phyloP scores from a whole-genome alignment of 1,140 invertebrate genomes.

The Ladona fulva region DNA sequence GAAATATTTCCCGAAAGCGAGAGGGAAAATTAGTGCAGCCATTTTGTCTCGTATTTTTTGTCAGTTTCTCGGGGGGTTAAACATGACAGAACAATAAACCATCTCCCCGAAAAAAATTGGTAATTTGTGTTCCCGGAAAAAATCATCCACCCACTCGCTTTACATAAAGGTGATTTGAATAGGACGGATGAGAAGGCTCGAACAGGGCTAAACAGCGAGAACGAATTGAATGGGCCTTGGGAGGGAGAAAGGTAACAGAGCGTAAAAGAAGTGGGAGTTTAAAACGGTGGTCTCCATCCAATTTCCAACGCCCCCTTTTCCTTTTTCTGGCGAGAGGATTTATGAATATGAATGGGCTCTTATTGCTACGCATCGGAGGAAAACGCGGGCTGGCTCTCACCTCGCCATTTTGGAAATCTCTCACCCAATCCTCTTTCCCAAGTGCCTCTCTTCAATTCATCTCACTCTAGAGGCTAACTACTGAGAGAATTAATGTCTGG shows the following conservation, averaged over 20 bases:
- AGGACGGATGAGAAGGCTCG: not conserved
- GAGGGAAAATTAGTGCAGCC: no score
- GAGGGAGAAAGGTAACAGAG: not conserved
- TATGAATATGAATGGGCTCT: not conserved
- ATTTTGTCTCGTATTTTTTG: no score
- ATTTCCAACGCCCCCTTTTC: not conserved
- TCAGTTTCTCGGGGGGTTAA: no score
- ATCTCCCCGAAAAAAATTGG: no score
- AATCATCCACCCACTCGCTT: no score
- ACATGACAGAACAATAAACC: no score
- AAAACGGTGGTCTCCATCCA: not conserved
- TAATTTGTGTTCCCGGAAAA: no score
- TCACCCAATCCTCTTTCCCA: not conserved
- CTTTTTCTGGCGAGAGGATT: not conserved
- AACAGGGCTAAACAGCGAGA: not conserved
- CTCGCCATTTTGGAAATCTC: not conserved
- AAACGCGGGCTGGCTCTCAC: not conserved
- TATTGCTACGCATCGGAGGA: not conserved
- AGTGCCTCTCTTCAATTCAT: not conserved
- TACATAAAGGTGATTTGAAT: not conserved
- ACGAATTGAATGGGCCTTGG: not conserved
- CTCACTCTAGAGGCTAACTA: no score
- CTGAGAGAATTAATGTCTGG: no score
- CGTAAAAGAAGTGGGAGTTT: not conserved
- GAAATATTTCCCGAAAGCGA: no score